These are phyloP conservation scores for Drosophila mimetica DNA, from an alignment of 2,888 invertebrate species.

Conservation along the genomic window DNA sequence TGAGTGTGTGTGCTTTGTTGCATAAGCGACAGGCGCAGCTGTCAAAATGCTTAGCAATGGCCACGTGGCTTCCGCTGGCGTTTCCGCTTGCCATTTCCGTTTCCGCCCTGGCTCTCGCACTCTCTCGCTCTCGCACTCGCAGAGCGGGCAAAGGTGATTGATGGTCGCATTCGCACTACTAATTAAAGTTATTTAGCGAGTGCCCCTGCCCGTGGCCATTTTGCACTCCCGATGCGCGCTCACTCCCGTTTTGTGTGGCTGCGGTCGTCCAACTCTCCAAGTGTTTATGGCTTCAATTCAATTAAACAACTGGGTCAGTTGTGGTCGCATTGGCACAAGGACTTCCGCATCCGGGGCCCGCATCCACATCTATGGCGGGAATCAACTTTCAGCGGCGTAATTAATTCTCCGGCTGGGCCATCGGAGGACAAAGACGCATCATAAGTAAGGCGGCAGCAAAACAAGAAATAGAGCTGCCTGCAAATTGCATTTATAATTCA, in stretches of 20 bases:
- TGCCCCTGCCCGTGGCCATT: conserved; percentile 48
- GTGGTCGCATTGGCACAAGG: conserved; percentile 56
- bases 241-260: conserved; percentile 12
- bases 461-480: conserved; percentile 23
- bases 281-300: conserved; percentile 79
- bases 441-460: conserved; percentile 18
- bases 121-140: conserved; percentile 1
- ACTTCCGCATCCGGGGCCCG: conserved; percentile 30
- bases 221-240: conserved; percentile 50
- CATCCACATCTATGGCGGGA: conserved; percentile 19
- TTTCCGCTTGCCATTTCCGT: conserved; percentile 37
- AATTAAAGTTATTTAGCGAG: conserved; percentile 73
- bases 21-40: conserved; percentile 38
- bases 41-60: conserved; percentile 55
- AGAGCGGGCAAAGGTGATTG: conserved; percentile 50
- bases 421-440: conserved; percentile 44
- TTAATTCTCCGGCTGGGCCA: conserved; percentile 67
- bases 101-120: conserved; percentile 21
- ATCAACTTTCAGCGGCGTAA: conserved; percentile 63
- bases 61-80: conserved; percentile 51
- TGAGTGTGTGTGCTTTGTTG: conserved; percentile 17
- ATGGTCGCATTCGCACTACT: conserved; percentile 64
- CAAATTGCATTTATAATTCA: conserved; percentile 48
- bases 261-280: conserved; percentile 50
- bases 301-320: conserved; percentile 77